Base-by-base conservation (phyloP, 2,888 invertebrate species). In the Lepidochrysops patricia region DNA sequence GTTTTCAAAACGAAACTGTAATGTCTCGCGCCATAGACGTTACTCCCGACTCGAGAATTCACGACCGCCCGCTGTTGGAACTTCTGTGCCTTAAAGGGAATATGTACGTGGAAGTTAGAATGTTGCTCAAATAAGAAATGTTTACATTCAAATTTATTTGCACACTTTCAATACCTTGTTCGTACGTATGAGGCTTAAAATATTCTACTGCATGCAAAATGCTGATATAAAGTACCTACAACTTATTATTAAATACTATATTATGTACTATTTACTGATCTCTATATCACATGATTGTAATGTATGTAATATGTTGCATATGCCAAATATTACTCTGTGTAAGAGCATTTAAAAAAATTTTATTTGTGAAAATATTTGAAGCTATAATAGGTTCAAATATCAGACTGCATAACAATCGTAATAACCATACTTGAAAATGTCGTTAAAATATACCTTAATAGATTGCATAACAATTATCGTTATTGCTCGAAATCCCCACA, bases 11-110 rank as follows among this genome's bases (percentile, higher is more conserved):
- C 59, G 48, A 26, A 49, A 58, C 61, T 60, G 4, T 37, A 13
- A 5, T 5, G n/a, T 4, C 35, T 5, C 29, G 29, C 29, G 57
- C 56, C 67, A 70, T 67, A 66, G 67, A 58, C 52, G 67, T 62
- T 62, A 64, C 50, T 26, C 58, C 66, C 67, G 67, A 70, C 70
- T 81, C 67, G 75, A 79, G 82, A 83, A 81, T 84, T 82, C 81
- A 82, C 79, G 79, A 78, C 69, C 69, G 70, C 68, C 67, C 77
- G 73, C 79, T 80, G 80, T 79, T 80, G 77, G 76, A 76, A 73
- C 70, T 73, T 66, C 58, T 57, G 65, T 67, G 67, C 65, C 68
- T 74, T 73, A 72, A 76, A 75, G 72, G 71, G 76, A 80, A 77
- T 74, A 74, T 72, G 74, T 77, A 75, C 73, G 67, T 62, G 61